A percentile compares a stretch with the other conserved stretches of the same genome.
phyloP scores from a whole-genome alignment of 2,797 vertebrate species.

The Epinephelus coioides region DNA sequence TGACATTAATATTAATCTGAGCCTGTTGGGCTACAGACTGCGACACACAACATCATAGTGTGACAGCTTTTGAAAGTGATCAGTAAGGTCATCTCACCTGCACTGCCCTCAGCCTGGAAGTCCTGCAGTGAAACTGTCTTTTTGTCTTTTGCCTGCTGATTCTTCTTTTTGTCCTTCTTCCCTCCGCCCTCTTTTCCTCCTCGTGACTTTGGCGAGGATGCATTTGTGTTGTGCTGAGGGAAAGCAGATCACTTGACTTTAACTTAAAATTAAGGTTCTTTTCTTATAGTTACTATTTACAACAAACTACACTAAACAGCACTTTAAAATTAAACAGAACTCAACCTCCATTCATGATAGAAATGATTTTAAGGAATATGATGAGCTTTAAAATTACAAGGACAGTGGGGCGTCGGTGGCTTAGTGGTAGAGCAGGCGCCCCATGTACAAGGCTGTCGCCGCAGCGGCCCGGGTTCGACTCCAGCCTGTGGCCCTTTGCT shows the following conservation, averaged over 20 bases:
- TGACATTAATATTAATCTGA: background rate
- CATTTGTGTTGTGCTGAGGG: constrained; percentile 83
- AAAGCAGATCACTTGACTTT: constrained; percentile 33
- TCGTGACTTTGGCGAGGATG: constrained; percentile 88
- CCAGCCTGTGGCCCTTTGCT: too few species aligned
- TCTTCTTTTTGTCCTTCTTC: constrained; percentile 95
- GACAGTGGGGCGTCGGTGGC: too few species aligned
- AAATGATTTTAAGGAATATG: background rate
- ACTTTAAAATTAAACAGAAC: background rate
- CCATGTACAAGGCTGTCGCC: too few species aligned
- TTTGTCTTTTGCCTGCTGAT: constrained; percentile 93
- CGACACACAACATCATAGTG: background rate
- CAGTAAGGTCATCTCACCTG: constrained; percentile 45
- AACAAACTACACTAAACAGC: background rate
- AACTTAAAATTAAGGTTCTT: background rate
- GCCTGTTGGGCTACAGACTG: background rate
- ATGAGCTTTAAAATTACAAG: too few species aligned
- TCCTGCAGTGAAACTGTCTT: constrained; percentile 95
- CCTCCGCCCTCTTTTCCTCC: constrained; percentile 87
- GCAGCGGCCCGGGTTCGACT: too few species aligned
- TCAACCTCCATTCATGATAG: background rate
- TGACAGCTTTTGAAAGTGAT: constrained; percentile 5
- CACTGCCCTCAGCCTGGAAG: constrained; percentile 91
- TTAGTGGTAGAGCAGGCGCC: too few species aligned
- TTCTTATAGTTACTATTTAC: background rate